Conservation (phyloP, 1,140 invertebrate species). For the Zaprionus ghesquierei region DNA sequence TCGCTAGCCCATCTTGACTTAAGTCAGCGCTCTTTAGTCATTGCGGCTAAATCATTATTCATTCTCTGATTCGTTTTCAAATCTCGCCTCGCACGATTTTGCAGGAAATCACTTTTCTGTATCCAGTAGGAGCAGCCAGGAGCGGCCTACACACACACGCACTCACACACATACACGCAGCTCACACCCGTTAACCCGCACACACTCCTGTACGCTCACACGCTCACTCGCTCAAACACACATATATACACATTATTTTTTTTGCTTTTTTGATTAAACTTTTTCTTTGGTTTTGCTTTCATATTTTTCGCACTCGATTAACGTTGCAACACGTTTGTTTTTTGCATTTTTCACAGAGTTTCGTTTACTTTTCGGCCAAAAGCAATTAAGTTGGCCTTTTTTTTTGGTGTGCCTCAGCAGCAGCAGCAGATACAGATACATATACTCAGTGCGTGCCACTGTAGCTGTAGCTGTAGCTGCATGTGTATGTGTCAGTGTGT, state of each 20-base stretch:
- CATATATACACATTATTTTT: conserved; percentile 17
- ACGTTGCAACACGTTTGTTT: conserved; percentile 16
- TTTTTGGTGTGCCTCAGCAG: conserved; percentile 33
- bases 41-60: conserved; percentile 11
- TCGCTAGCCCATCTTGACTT: background rate
- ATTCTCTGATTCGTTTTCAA: conserved; percentile 1
- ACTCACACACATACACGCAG: conserved; percentile 37
- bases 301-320: conserved; percentile 4
- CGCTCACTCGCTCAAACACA: conserved; percentile 16
- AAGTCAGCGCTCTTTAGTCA: background rate
- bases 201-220: too few relatives aligned
- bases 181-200: conserved; percentile 23
- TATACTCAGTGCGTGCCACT: conserved; percentile 19
- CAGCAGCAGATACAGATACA: conserved; percentile 47
- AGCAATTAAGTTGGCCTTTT: conserved; percentile 60
- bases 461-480: conserved; percentile 13
- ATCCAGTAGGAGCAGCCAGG: conserved; percentile 65
- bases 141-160: conserved; percentile 65
- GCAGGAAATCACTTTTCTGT: conserved; percentile 81
- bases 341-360: conserved; percentile 14
- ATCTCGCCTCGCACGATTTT: conserved; percentile 41
- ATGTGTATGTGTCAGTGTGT: conserved; percentile 28
- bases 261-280: conserved; percentile 15
- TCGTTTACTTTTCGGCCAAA: conserved; percentile 15
- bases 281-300: conserved; percentile 33